phyloP scores from a whole-genome alignment of 2,797 vertebrate genomes.

The Pogonophryne albipinna region DNA sequence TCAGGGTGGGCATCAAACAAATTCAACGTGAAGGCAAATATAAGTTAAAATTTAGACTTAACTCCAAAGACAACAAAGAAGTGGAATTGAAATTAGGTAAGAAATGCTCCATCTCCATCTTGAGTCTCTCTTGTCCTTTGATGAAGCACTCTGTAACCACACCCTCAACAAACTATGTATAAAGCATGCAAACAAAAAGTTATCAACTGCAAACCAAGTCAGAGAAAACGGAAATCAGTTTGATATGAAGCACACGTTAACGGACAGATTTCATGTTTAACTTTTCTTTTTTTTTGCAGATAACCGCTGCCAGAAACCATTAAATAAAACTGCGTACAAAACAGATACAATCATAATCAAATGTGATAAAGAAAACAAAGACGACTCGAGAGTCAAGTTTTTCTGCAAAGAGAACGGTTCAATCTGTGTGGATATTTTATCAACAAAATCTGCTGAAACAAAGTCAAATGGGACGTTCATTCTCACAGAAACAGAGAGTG shows the following conservation, averaged over 20 bases:
- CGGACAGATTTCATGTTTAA: too few relatives aligned
- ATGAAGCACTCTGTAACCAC: neutral
- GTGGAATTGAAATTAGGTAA: constrained; percentile 33
- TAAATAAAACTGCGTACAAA: neutral
- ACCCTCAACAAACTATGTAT: too few relatives aligned
- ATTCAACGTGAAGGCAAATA: too few relatives aligned
- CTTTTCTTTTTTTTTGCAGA: too few relatives aligned
- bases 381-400: neutral
- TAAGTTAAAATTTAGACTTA: too few relatives aligned
- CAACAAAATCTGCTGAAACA: neutral
- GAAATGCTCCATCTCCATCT: neutral
- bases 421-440: neutral
- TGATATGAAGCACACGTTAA: neutral
- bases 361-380: too few relatives aligned
- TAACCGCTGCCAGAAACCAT: neutral
- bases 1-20: neutral
- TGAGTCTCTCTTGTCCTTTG: neutral
- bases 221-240: too few relatives aligned
- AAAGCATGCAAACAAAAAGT: too few relatives aligned
- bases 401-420: constrained; percentile 3
- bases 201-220: too few relatives aligned
- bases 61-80: too few relatives aligned
- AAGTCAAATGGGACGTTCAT: neutral
- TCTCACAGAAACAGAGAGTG: neutral
- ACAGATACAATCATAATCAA: too few relatives aligned